These are phyloP conservation scores for Argynnis bischoffii DNA, from an alignment of 2,888 invertebrate genomes.

Conservation along the genomic window DNA sequence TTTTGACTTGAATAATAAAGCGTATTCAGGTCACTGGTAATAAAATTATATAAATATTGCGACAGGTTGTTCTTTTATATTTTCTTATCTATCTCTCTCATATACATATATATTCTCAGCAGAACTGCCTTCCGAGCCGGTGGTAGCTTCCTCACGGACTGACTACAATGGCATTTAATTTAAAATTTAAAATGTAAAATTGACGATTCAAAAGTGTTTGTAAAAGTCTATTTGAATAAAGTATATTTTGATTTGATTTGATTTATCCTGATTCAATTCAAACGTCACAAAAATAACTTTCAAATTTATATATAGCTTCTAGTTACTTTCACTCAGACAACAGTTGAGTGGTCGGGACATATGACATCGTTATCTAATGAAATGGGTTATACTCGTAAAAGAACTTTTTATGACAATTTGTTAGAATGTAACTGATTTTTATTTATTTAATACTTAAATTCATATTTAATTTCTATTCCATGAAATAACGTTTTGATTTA, in stretches of 20 bases:
- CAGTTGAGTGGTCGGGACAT: conserved; percentile 24
- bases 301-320: background rate
- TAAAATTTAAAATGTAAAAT: too few relatives aligned
- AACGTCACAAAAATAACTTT: conserved; percentile 15
- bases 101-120: too few relatives aligned
- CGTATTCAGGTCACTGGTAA: too few relatives aligned
- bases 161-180: too few relatives aligned
- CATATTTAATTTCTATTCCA: too few relatives aligned
- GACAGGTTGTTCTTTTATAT: background rate
- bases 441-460: background rate
- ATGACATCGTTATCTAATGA: conserved; percentile 28
- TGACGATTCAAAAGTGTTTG: too few relatives aligned
- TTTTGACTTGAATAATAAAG: too few relatives aligned
- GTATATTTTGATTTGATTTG: too few relatives aligned
- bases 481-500: too few relatives aligned
- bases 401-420: conserved; percentile 11
- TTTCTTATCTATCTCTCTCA: conserved; percentile 10
- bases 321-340: conserved; percentile 11
- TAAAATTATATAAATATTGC: background rate
- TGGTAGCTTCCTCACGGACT: too few relatives aligned
- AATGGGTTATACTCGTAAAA: conserved; percentile 26
- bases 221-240: too few relatives aligned
- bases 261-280: background rate
- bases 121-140: too few relatives aligned
- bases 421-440: conserved; percentile 9